A percentile compares a stretch with the other conserved stretches of the same genome.
These are phyloP conservation scores for Heliconius erato DNA, from an alignment of 2,888 invertebrate genomes.

Conservation along the genomic window DNA sequence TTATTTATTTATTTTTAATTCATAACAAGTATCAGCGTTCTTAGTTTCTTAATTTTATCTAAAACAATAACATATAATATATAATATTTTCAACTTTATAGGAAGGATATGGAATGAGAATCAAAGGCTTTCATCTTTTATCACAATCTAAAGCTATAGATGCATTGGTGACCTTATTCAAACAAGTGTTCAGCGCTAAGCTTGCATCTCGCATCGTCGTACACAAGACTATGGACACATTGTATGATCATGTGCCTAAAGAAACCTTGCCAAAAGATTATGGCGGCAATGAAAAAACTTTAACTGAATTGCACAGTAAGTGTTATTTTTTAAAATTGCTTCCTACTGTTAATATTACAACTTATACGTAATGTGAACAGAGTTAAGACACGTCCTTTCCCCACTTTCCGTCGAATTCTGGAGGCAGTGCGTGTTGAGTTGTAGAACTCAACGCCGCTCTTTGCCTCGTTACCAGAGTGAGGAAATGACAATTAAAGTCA, in stretches of 20 bases:
- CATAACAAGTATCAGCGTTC: neutral
- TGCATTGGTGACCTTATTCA: conserved; percentile 58
- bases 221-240: conserved; percentile 58
- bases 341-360: neutral
- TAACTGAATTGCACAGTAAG: conserved; percentile 50
- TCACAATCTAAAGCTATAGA: conserved; percentile 63
- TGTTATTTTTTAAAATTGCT: neutral
- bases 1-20: too few species aligned
- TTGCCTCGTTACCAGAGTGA: too few species aligned
- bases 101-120: conserved; percentile 63
- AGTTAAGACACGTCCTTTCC: too few species aligned
- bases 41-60: neutral
- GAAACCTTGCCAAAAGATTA: conserved; percentile 60
- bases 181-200: conserved; percentile 63
- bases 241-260: conserved; percentile 57
- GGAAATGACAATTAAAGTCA: too few species aligned
- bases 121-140: conserved; percentile 65
- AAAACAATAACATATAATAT: neutral
- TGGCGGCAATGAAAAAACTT: conserved; percentile 55
- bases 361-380: too few species aligned
- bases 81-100: conserved; percentile 13
- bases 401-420: too few species aligned
- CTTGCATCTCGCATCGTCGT: conserved; percentile 60
- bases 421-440: too few species aligned
- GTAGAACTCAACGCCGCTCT: too few species aligned